phyloP scores from a whole-genome alignment of 2,888 invertebrate genomes.

The Hirudinaria manillensis region DNA sequence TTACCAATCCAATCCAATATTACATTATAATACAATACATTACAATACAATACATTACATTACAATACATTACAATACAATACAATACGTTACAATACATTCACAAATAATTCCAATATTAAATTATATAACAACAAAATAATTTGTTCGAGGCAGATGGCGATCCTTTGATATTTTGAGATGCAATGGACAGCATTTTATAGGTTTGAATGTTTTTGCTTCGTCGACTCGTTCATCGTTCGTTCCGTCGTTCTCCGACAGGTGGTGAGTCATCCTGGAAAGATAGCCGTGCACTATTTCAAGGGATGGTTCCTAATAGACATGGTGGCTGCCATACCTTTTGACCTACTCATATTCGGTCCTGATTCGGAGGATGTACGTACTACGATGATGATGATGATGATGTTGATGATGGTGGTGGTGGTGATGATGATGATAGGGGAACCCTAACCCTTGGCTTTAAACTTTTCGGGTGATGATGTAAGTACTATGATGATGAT shows the following conservation, averaged over 20 bases:
- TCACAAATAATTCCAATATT: no score
- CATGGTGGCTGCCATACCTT: conserved; percentile 94
- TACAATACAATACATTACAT: no score
- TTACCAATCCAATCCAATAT: no score
- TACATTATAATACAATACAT: no score
- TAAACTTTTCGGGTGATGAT: not conserved
- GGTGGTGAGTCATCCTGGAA: conserved; percentile 51
- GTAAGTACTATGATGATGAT: not conserved
- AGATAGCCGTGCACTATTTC: conserved; percentile 54
- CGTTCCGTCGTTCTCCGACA: not conserved
- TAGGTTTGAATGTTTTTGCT: no score
- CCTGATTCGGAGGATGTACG: conserved; percentile 54
- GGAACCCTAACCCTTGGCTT: not conserved
- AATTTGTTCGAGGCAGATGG: no score
- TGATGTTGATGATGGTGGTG: not conserved
- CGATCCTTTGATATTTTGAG: no score
- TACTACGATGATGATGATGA: conserved; percentile 29
- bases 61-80: no score
- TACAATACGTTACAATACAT: no score
- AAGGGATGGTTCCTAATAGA: conserved; percentile 93
- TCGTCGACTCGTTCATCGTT: no score
- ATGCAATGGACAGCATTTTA: no score
- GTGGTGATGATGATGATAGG: not conserved
- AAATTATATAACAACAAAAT: no score
- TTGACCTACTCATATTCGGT: conserved; percentile 76